Percentiles rank a stretch among this genome's conserved stretches.
These are phyloP conservation scores for Adrianichthys oophorus DNA, from an alignment of 2,797 vertebrate genomes.

Conservation along the genomic window DNA sequence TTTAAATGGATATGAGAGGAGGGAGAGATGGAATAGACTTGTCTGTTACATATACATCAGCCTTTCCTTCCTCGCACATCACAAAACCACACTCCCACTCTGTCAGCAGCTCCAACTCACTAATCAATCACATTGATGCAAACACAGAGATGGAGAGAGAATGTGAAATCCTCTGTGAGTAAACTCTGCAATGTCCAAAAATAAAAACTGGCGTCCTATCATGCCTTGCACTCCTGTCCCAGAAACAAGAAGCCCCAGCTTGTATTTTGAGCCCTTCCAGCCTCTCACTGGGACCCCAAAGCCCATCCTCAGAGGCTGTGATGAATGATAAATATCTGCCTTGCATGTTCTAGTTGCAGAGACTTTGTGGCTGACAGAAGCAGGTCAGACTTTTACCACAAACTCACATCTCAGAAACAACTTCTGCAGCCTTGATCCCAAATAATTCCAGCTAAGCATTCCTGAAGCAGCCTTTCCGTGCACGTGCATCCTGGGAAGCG, in stretches of 20 bases:
- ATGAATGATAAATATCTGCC: slow-evolving; percentile 47
- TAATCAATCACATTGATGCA: slow-evolving; percentile 63
- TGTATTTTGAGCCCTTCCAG: slow-evolving; percentile 41
- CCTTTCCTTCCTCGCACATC: slow-evolving; percentile 59
- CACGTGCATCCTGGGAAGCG: too few species aligned
- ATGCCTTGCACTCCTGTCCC: slow-evolving; percentile 36
- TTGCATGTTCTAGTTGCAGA: slow-evolving; percentile 33
- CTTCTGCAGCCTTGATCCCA: too few species aligned
- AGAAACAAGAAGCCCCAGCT: slow-evolving; percentile 44
- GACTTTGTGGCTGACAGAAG: slow-evolving; percentile 62
- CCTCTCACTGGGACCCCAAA: slow-evolving; percentile 44
- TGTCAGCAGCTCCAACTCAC: slow-evolving; percentile 56
- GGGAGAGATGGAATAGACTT: slow-evolving; percentile 33
- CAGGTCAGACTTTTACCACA: slow-evolving; percentile 61
- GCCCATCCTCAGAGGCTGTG: slow-evolving; percentile 34
- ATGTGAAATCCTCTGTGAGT: slow-evolving; percentile 41
- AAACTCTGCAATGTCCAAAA: slow-evolving; percentile 49
- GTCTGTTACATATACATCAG: slow-evolving; percentile 49
- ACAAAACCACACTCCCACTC: slow-evolving; percentile 24
- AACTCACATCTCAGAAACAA: slow-evolving; percentile 44
- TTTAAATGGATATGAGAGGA: slow-evolving; percentile 61
- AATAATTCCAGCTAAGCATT: not conserved
- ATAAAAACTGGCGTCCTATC: slow-evolving; percentile 35
- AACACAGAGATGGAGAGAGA: slow-evolving; percentile 28
- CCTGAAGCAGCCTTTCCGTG: not conserved